phyloP scores from a whole-genome alignment of 2,888 invertebrate genomes.

The Pteria penguin region DNA sequence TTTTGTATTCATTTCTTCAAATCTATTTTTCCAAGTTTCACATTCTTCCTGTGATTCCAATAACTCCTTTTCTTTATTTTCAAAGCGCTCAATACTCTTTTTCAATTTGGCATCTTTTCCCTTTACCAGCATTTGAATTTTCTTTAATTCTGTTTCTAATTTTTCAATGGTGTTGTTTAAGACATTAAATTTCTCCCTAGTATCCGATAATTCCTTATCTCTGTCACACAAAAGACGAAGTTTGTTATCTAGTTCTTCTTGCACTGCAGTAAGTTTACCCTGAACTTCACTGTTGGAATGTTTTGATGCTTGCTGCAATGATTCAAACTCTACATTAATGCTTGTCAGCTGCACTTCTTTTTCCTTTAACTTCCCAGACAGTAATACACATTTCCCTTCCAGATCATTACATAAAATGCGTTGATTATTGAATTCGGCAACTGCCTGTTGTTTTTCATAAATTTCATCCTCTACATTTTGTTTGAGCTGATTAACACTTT shows the following conservation, averaged over 20 bases:
- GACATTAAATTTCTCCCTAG: slow-evolving; percentile 37
- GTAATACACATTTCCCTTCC: slow-evolving; percentile 10
- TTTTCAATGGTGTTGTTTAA: slow-evolving; percentile 45
- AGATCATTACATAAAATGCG: slow-evolving; percentile 12
- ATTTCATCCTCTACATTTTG: slow-evolving; percentile 33
- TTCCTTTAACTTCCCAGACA: slow-evolving; percentile 17
- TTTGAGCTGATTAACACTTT: slow-evolving; percentile 41
- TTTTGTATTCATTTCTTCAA: background rate
- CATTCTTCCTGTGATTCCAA: slow-evolving; percentile 27
- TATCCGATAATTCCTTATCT: slow-evolving; percentile 47
- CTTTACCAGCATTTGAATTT: slow-evolving; percentile 49
- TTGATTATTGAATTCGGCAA: slow-evolving; percentile 16
- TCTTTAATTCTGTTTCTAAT: slow-evolving; percentile 46
- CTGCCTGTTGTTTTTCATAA: slow-evolving; percentile 34
- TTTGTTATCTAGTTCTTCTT: background rate
- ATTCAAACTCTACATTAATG: background rate
- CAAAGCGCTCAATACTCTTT: slow-evolving; percentile 19
- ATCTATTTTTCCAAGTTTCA: background rate
- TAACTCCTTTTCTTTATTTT: slow-evolving; percentile 22
- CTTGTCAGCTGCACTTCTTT: background rate
- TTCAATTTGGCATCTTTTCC: slow-evolving; percentile 42
- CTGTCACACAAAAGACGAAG: no score
- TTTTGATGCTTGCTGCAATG: background rate
- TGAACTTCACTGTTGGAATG: no score
- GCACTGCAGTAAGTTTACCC: background rate